phyloP scores from a whole-genome alignment of 2,797 vertebrate species.

The Manis pentadactyla region DNA sequence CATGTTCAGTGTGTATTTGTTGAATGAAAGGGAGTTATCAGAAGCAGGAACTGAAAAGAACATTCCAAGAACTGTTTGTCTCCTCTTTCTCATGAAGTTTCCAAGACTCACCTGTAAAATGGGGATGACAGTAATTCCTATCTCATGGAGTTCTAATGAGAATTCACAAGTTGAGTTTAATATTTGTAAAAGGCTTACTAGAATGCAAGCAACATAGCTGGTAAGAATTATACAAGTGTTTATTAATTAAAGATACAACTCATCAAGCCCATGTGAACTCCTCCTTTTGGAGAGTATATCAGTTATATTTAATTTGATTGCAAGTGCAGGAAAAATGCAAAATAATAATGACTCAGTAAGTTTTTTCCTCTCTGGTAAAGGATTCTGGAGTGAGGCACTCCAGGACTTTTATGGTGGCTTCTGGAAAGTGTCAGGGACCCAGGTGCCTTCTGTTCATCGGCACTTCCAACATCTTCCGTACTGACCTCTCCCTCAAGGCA shows the following conservation, averaged over 20 bases:
- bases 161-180: neutral
- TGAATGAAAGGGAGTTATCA: neutral
- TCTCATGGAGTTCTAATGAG: neutral
- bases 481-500: neutral
- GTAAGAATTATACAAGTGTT: neutral
- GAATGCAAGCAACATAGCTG: neutral
- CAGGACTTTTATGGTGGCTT: neutral
- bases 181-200: neutral
- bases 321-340: constrained; percentile 1
- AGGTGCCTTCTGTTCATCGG: neutral
- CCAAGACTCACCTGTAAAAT: neutral
- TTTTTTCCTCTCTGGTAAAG: neutral
- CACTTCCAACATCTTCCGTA: no score
- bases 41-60: neutral
- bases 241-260: neutral
- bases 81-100: neutral
- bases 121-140: neutral
- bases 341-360: neutral
- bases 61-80: neutral
- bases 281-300: neutral
- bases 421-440: neutral
- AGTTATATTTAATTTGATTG: neutral
- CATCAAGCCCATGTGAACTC: neutral
- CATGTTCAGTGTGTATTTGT: neutral
- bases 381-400: neutral